Conservation (phyloP, 2,113 vertebrate genomes). For the Pseudorectes ferrugineus region DNA sequence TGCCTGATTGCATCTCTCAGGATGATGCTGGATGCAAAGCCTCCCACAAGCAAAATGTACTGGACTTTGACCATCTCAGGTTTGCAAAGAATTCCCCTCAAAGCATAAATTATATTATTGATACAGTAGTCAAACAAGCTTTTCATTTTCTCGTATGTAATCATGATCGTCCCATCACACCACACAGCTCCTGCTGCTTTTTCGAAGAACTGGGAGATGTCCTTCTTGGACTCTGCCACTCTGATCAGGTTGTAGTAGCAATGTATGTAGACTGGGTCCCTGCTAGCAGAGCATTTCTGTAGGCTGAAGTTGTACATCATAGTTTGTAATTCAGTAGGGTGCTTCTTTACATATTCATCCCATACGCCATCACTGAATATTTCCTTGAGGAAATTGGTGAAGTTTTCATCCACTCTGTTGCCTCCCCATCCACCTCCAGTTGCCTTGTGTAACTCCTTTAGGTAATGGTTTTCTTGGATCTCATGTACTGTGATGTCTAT, state of each 20-base stretch:
- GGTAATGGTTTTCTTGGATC: background rate
- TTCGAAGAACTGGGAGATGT: background rate
- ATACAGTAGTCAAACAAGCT: constrained; percentile 9
- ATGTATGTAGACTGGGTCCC: background rate
- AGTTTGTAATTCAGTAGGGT: background rate
- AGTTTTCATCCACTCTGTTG: constrained; percentile 38
- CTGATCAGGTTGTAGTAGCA: constrained; percentile 17
- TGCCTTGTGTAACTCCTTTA: constrained; percentile 56
- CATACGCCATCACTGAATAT: background rate
- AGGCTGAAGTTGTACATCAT: constrained; percentile 12
- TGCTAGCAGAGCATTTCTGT: background rate
- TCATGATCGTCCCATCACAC: background rate
- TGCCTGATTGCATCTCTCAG: background rate
- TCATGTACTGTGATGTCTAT: constrained; percentile 58
- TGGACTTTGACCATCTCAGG: background rate
- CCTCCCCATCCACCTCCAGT: constrained; percentile 55
- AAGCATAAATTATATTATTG: background rate
- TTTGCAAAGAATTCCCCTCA: constrained; percentile 5
- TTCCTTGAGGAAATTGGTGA: constrained; percentile 10
- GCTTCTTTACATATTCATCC: background rate
- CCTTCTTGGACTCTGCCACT: background rate
- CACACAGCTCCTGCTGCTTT: background rate
- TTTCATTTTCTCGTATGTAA: constrained; percentile 6
- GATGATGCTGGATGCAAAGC: background rate
- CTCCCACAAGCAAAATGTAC: constrained; percentile 41